phyloP scores from a whole-genome alignment of 2,888 invertebrate species.

The Plemyria rubiginata region DNA sequence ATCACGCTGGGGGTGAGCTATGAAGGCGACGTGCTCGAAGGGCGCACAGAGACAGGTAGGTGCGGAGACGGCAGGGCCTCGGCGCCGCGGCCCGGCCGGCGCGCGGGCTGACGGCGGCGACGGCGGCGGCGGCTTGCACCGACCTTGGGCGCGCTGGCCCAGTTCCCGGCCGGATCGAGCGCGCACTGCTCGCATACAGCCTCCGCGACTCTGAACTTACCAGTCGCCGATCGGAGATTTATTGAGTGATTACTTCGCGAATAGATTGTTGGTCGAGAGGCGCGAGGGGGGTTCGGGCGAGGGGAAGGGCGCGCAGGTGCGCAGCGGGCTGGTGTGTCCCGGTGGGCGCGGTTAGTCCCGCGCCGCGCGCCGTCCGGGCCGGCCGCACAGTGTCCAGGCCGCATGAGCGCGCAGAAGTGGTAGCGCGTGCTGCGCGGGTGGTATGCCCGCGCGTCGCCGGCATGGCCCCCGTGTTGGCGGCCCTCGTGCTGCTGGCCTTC shows the following conservation, averaged over 20 bases:
- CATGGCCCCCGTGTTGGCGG: constrained; percentile 78
- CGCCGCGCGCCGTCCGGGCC: constrained; percentile 78
- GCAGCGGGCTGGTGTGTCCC: constrained; percentile 49
- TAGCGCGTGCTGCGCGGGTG: constrained; percentile 83
- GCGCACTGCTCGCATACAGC: constrained; percentile 33
- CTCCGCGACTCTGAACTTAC: constrained; percentile 33
- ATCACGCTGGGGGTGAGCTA: constrained; percentile 20
- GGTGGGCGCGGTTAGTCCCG: constrained; percentile 62
- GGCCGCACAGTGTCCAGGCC: constrained; percentile 67
- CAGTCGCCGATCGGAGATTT: constrained; percentile 40
- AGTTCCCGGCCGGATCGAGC: constrained; percentile 34
- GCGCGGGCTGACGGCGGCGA: constrained; percentile 6
- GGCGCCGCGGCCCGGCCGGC: neutral
- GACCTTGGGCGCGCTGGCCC: constrained; percentile 42
- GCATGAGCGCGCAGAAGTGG: constrained; percentile 81
- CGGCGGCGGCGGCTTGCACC: constrained; percentile 36
- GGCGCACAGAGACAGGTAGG: constrained; percentile 24
- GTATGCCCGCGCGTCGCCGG: constrained; percentile 82
- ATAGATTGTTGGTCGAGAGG: constrained; percentile 13
- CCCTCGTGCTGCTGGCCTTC: constrained; percentile 78
- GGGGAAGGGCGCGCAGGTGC: constrained; percentile 63
- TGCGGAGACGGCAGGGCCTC: constrained; percentile 9
- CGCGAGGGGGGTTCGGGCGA: constrained; percentile 16
- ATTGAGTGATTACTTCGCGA: constrained; percentile 48
- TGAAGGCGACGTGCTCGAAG: constrained; percentile 19